Evolutionary conservation across 2,888 invertebrate genomes (phyloP).

Genomic region (Rhingia rostrata): DNA sequence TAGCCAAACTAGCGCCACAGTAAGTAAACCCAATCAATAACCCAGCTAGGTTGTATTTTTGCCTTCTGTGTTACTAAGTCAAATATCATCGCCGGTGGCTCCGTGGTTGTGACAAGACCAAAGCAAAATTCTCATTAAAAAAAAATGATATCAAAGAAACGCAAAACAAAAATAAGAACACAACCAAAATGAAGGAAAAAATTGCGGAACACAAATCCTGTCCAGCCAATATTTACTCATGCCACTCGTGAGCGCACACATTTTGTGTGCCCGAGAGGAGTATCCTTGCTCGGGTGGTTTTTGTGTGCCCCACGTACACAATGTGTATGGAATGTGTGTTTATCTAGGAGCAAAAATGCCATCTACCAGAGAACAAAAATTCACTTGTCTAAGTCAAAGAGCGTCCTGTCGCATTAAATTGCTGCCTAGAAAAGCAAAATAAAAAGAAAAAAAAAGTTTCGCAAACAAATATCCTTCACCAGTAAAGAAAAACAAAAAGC

Average conservation of each 20-base stretch:
- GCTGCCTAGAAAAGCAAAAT: conserved; percentile 29
- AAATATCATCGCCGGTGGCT: neutral
- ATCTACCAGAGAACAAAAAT: conserved; percentile 67
- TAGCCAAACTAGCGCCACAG: conserved; percentile 33
- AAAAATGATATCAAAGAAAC: neutral
- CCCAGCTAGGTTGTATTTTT: neutral
- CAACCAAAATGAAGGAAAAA: neutral
- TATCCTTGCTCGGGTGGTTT: conserved; percentile 3
- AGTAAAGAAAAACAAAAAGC: conserved; percentile 11
- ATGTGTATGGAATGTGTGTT: conserved; percentile 6
- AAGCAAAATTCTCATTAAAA: neutral
- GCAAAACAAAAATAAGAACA: neutral
- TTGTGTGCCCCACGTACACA: conserved; percentile 24
- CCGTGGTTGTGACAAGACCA: neutral
- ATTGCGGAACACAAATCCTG: conserved; percentile 5
- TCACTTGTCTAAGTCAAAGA: conserved; percentile 71
- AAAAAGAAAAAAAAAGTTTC: neutral
- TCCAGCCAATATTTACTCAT: conserved; percentile 12
- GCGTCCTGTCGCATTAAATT: conserved; percentile 66
- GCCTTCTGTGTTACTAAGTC: neutral
- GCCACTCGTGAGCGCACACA: conserved; percentile 16
- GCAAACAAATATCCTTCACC: conserved; percentile 28
- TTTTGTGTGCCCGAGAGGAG: conserved; percentile 5
- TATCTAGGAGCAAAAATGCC: conserved; percentile 37
- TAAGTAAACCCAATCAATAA: conserved; percentile 38